Base-by-base conservation (phyloP, 2,888 invertebrate genomes). In the Gari tellinella region DNA sequence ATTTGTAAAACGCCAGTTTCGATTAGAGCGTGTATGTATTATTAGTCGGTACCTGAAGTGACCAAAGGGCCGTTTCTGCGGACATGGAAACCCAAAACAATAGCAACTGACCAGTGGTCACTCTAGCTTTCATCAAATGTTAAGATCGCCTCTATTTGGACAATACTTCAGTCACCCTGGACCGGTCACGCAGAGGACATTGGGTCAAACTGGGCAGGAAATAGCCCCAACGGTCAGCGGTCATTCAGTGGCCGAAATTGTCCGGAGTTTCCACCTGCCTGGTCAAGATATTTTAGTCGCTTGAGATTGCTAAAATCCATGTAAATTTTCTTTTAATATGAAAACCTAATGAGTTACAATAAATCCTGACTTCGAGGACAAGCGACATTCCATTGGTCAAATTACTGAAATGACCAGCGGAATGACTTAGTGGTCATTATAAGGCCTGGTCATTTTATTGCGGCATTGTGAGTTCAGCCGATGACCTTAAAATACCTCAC, bases 181-280 rank as follows among this genome's bases (percentile, higher is more conserved):
- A 72, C 75, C 79, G 79, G 79, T 75, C 79, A 79, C 41, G 38
- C 14, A 62, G 48, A 65, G 79, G 79, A 79, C 79, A 79, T 31
- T 45, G 66, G 79, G 79, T 79, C 79, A 79, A 52, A 62, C 45
- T 63, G 79, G 60, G 52, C 72, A 68, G 69, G 53, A 68, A 72
- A 69, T 60, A 66, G 48, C 49, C 62, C 46, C 31, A 62, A 57
- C 62, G 67, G 72, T 68, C 77, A 77, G 58, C 69, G 77, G 68
- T 77, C 77, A 69, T 26, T 66, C 48, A 62, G 65, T 68, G 68
- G 68, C 48, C 69, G 52, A 72, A 77, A 68, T 64, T 65, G 64
- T 72, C 69, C 72, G 69, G 41, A 69, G 65, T 49, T 56, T 63
- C 72, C 76, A 76, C 76, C 76, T 76, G 76, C 56, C 51, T 49